Evolutionary conservation across 64 coral and sea anemone genomes (phyloP).

Genomic region (Stichodactyla helianthus): DNA sequence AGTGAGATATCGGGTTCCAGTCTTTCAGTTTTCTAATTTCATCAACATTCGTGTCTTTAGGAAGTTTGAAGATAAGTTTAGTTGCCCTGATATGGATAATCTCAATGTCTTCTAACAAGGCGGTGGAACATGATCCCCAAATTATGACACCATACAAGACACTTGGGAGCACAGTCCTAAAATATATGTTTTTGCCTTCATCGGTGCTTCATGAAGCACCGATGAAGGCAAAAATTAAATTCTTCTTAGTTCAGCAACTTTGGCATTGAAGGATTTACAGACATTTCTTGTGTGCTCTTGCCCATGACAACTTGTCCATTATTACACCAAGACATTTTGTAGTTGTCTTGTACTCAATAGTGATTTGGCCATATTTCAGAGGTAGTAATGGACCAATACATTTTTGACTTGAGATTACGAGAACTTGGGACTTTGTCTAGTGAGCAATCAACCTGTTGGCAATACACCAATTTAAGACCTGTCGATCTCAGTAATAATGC

Average conservation of each 20-base stretch:
- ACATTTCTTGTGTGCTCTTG: background rate
- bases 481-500: background rate
- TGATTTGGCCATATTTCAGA: conserved; percentile 8
- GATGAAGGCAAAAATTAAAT: background rate
- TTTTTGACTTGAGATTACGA: background rate
- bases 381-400: conserved; percentile 14
- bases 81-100: background rate
- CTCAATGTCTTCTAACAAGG: conserved; percentile 23
- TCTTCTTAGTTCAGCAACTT: background rate
- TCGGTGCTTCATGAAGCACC: no score
- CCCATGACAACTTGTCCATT: conserved; percentile 14
- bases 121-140: background rate
- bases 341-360: background rate
- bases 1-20: no score
- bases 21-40: no score
- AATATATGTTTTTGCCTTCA: conserved; percentile 19
- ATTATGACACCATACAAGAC: conserved; percentile 15
- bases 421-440: background rate
- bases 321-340: background rate
- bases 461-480: background rate
- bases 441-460: conserved; percentile 22
- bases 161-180: conserved; percentile 13
- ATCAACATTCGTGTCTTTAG: no score
- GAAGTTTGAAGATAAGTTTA: no score
- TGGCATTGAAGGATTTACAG: background rate